Conservation (phyloP, 2,888 invertebrate genomes). For the Blastobasis lacticolella region DNA sequence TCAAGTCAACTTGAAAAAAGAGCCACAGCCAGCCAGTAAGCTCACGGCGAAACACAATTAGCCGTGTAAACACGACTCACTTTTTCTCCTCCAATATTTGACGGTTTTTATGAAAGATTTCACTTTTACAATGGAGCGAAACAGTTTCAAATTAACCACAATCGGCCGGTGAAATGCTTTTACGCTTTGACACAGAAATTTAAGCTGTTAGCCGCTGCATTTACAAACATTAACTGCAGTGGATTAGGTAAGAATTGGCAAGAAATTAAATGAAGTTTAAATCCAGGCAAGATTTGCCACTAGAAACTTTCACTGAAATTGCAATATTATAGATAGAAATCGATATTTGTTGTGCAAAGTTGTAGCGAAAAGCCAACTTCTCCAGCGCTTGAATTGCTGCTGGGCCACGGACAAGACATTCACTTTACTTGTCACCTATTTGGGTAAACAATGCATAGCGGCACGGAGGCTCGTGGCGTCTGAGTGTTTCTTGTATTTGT, state of each 20-base stretch:
- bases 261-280: too few species aligned
- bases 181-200: slow-evolving; percentile 14
- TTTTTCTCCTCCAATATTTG: slow-evolving; percentile 15
- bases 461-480: slow-evolving; percentile 25
- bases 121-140: slow-evolving; percentile 48
- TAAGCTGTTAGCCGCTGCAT: too few species aligned
- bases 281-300: too few species aligned
- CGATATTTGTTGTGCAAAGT: too few species aligned
- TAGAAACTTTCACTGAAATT: too few species aligned
- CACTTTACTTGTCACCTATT: slow-evolving; percentile 28
- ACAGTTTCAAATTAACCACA: slow-evolving; percentile 42
- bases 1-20: too few species aligned
- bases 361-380: too few species aligned
- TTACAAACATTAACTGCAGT: too few species aligned
- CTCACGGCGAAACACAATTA: slow-evolving; percentile 1
- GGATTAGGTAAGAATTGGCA: too few species aligned
- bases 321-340: too few species aligned
- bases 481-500: slow-evolving; percentile 24
- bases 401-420: neutral
- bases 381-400: neutral
- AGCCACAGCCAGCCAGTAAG: too few species aligned
- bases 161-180: slow-evolving; percentile 40
- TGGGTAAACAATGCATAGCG: slow-evolving; percentile 39
- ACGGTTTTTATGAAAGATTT: slow-evolving; percentile 32
- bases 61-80: slow-evolving; percentile 23